phyloP scores from a whole-genome alignment of 2,113 vertebrate genomes.

The Dromiciops gliroides region DNA sequence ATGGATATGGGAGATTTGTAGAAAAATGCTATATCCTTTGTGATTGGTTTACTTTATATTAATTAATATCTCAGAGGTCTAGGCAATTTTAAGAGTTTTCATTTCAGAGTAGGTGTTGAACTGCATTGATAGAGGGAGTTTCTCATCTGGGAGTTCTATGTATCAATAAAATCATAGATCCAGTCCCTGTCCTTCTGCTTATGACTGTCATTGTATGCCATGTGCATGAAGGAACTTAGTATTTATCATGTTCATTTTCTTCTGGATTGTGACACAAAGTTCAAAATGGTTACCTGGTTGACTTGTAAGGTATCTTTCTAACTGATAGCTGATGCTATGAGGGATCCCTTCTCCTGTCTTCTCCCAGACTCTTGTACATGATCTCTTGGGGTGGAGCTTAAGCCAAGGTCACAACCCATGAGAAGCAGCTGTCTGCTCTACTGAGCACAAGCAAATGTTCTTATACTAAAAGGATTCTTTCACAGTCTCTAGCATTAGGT shows the following conservation, averaged over 20 bases:
- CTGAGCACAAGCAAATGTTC: not conserved
- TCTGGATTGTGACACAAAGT: constrained; percentile 30
- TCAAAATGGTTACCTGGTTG: not conserved
- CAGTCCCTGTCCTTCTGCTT: not conserved
- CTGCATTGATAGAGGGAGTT: not conserved
- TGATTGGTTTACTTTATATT: not conserved
- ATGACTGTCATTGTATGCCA: not conserved
- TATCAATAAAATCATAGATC: not conserved
- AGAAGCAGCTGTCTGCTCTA: constrained; percentile 8
- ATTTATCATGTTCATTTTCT: not conserved
- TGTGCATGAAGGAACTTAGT: not conserved
- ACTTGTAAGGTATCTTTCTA: not conserved
- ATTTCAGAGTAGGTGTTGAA: not conserved
- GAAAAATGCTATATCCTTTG: not conserved
- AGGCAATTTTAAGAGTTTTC: not conserved
- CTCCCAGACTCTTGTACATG: constrained; percentile 16
- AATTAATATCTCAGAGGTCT: not conserved
- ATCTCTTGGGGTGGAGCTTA: constrained; percentile 59
- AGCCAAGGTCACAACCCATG: constrained; percentile 33
- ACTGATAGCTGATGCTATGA: not conserved
- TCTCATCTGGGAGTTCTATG: not conserved
- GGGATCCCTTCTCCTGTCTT: constrained; percentile 8
- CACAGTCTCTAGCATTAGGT: not conserved
- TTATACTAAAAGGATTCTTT: not conserved
- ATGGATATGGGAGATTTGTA: not conserved